A percentile compares a stretch with the other conserved stretches of the same genome.
These are phyloP conservation scores for Centropus bengalensis DNA, from an alignment of 2,113 vertebrate species.

Conservation along the genomic window DNA sequence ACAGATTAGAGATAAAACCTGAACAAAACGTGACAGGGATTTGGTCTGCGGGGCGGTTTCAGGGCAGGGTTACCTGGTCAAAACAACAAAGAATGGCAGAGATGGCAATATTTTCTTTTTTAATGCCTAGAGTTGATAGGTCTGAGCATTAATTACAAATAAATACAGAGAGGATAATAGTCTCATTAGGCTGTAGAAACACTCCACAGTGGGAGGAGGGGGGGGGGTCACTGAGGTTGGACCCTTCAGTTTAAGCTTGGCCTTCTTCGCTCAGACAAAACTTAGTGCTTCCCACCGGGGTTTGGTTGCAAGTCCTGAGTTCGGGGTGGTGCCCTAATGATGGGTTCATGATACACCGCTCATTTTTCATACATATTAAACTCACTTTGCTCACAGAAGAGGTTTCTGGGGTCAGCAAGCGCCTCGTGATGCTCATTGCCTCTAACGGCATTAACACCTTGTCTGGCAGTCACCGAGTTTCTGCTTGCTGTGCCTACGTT, in stretches of 20 bases:
- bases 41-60: not conserved
- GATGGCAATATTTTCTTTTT: not conserved
- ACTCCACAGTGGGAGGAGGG: not conserved
- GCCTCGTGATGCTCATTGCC: not conserved
- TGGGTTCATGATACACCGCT: not conserved
- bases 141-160: not conserved
- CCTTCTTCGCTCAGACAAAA: not conserved
- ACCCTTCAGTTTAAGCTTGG: not conserved
- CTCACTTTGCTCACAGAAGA: not conserved
- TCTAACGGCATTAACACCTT: not conserved
- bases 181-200: not conserved
- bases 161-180: not conserved
- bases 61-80: not conserved
- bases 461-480: not conserved
- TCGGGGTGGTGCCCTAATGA: not conserved
- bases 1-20: not conserved
- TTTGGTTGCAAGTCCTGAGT: not conserved
- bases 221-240: not conserved
- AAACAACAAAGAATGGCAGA: not conserved
- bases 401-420: not conserved
- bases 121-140: not conserved
- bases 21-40: not conserved
- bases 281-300: not conserved
- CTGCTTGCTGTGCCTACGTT: constrained; percentile 2
- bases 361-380: not conserved